Base-by-base conservation (phyloP, 2,888 invertebrate species). In the Elmis aenea region DNA sequence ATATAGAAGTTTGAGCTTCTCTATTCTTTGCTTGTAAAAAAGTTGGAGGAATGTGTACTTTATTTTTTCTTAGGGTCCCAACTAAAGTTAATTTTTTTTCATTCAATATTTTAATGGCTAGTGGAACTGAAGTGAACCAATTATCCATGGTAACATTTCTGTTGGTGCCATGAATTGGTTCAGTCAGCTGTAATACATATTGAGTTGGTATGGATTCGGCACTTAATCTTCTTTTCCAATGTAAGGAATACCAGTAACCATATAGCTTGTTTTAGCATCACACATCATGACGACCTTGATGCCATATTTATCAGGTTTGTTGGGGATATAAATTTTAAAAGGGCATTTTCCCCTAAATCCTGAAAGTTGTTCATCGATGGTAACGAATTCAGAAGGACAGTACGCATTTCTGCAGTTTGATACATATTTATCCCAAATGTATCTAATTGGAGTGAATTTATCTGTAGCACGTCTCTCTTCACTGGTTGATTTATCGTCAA, bases 41-140 rank as follows among this genome's bases (percentile, higher is more conserved):
- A 26, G 46, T 43, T 9, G 15, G 5, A 14, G 54, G 54, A 22
- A 55, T 45, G 24, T 48, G 38, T 12, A 30, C 29, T 43, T 52
- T 52, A 23, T 54, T 44, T 42, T 42, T 44, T 13, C 28, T 32
- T 16, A 39, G 8, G 12, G 43, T 48, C 5, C 44, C 46, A 15
- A n/a, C n/a, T n/a, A 48, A 15, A 8, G 38, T 48, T 14, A 33
- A 34, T 23, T 33, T 24, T 13, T 40, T 31, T 14, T 33, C 15
- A n/a, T n/a, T n/a, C 8, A 40, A 34, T 12, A 48, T 25, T 26
- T 32, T 21, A 27, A 38, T 30, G 3, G 41, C 43, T 9, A 42
- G 16, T 18, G 30, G 33, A 21, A 24, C 24, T 27, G 39, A 43
- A 8, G 46, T 31, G 26, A 43, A 48, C 43, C 46, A 46, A 29